These are phyloP conservation scores for Eugnorisma glareosa DNA, from an alignment of 2,888 invertebrate genomes.

Conservation along the genomic window DNA sequence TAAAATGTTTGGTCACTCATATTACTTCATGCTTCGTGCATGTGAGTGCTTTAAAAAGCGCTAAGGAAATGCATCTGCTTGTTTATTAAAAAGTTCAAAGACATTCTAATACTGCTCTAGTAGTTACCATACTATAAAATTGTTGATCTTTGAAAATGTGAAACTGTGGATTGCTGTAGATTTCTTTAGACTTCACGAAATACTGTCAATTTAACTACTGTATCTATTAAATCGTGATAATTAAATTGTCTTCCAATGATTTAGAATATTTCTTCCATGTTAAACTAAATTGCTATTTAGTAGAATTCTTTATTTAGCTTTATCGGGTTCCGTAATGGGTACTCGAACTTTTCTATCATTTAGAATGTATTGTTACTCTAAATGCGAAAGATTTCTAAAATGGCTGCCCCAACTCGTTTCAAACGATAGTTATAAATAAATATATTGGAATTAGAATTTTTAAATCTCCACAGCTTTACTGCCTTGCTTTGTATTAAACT, in stretches of 20 bases:
- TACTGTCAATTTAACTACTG: constrained; percentile 55
- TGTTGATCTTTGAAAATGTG: constrained; percentile 11
- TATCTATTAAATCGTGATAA: constrained; percentile 50
- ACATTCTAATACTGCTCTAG: background rate
- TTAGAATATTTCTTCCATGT: constrained; percentile 35
- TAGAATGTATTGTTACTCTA: constrained; percentile 17
- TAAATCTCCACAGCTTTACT: background rate
- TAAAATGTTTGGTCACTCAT: constrained; percentile 25
- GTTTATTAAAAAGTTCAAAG: constrained; percentile 9
- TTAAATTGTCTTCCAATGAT: constrained; percentile 61
- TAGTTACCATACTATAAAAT: background rate
- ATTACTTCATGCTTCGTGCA: constrained; percentile 17
- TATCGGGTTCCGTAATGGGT: constrained; percentile 1
- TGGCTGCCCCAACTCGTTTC: background rate
- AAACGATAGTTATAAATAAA: background rate
- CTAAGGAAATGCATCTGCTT: background rate
- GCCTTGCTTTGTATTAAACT: background rate
- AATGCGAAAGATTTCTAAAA: constrained; percentile 24
- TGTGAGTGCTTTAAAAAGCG: background rate
- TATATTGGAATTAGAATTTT: background rate
- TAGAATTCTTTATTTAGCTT: constrained; percentile 1
- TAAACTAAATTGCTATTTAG: constrained; percentile 19
- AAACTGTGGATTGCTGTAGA: constrained; percentile 20
- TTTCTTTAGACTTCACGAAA: constrained; percentile 16
- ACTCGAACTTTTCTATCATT: background rate